A percentile compares a stretch with the other conserved stretches of the same genome.
Evolutionary conservation across 2,797 vertebrate genomes (phyloP).

Genomic region (Hoplostethus atlanticus): DNA sequence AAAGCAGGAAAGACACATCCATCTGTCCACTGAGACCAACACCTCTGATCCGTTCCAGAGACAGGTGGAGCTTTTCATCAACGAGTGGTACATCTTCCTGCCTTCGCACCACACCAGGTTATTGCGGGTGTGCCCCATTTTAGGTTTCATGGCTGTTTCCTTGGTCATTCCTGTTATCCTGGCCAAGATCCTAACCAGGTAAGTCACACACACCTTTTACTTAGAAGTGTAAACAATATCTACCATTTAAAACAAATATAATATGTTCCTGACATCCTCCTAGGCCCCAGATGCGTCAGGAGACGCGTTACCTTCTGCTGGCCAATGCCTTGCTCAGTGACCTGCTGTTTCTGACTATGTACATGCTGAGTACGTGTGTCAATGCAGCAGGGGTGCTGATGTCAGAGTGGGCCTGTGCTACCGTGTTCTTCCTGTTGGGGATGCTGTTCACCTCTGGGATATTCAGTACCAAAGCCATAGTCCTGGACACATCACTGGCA

Average conservation of each 20-base stretch:
- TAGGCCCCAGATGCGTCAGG: constrained; percentile 75
- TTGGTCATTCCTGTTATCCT: constrained; percentile 83
- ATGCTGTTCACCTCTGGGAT: constrained; percentile 80
- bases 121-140: constrained; percentile 79
- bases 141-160: constrained; percentile 76
- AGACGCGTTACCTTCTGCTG: constrained; percentile 85
- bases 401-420: constrained; percentile 74
- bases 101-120: constrained; percentile 66
- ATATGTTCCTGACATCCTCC: neutral
- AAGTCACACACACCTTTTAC: neutral
- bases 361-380: constrained; percentile 76
- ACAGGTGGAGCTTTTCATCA: constrained; percentile 58
- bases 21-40: constrained; percentile 42
- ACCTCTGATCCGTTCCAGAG: constrained; percentile 29
- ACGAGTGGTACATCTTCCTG: constrained; percentile 66
- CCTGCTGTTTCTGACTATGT: constrained; percentile 82
- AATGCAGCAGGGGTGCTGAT: constrained; percentile 71
- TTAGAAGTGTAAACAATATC: neutral
- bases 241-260: neutral
- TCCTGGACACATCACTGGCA: constrained; percentile 84
- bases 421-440: constrained; percentile 79
- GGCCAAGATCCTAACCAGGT: constrained; percentile 78
- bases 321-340: constrained; percentile 85
- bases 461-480: constrained; percentile 83
- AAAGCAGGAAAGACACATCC: constrained; percentile 66